Evolutionary conservation across 2,113 vertebrate genomes (phyloP).

Genomic region (Cavia porcellus): DNA sequence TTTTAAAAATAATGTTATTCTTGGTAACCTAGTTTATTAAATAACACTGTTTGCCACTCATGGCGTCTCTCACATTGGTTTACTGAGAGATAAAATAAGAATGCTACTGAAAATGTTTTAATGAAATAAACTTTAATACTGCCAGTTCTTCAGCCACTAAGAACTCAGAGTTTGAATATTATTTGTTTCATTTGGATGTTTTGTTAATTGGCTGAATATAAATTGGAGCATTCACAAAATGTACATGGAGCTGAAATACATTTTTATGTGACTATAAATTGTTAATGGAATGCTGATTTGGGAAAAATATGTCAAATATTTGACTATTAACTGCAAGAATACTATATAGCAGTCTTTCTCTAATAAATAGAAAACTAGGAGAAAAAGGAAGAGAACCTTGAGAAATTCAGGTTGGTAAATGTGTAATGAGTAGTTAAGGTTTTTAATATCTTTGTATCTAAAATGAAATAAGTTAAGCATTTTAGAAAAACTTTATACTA

Average conservation of each 20-base stretch:
- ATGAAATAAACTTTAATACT: conserved; percentile 51
- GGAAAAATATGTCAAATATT: conserved; percentile 55
- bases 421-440: background rate
- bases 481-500: conserved; percentile 25
- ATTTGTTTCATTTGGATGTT: conserved; percentile 28
- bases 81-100: conserved; percentile 29
- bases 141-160: background rate
- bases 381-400: conserved; percentile 38
- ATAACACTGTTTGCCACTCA: conserved; percentile 20
- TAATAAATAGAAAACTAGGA: conserved; percentile 48
- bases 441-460: conserved; percentile 33
- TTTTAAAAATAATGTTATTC: conserved; percentile 54
- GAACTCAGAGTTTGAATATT: conserved; percentile 2
- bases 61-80: background rate
- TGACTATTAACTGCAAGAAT: conserved; percentile 40
- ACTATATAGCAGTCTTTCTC: background rate
- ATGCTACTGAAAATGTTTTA: conserved; percentile 48
- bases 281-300: conserved; percentile 28
- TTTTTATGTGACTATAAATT: conserved; percentile 7
- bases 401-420: conserved; percentile 62
- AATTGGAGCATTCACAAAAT: conserved; percentile 54
- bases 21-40: conserved; percentile 53
- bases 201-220: conserved; percentile 55
- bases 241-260: background rate
- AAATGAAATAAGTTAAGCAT: conserved; percentile 31